Base-by-base conservation (phyloP, 2,113 vertebrate genomes). In the Neoarius graeffei region DNA sequence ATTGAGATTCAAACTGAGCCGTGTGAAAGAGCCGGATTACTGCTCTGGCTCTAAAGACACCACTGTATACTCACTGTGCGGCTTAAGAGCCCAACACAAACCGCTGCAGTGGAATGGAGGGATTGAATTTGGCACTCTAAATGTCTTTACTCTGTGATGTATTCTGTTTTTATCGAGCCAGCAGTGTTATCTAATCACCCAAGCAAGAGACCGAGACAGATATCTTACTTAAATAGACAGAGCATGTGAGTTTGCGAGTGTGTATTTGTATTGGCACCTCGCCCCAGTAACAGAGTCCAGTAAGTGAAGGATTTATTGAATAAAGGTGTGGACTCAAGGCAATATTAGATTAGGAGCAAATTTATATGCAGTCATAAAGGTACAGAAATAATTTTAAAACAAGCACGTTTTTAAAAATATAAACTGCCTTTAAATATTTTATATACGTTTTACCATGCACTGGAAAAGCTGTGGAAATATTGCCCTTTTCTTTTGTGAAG, bases 1-100 rank as follows among this genome's bases (percentile, higher is more conserved):
- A 87, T 90, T 91, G 89, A 91, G 89, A 87, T 91, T 90, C 87
- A 87, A 83, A 89, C 90, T 89, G 90, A 91, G 88, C 90, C 73
- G 80, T 91, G 86, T 87, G 88, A 91, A 85, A 91, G 79, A 86
- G 83, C 83, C 79, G 88, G 88, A 91, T 91, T 91, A 91, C 88
- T 87, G 83, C 60, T 62, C 79, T 62, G 88, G 59, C 86, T 89
- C 88, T 85, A 91, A 89, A 91, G 88, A 84, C 83, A 85, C 80
- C 86, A 91, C 90, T 91, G 90, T 91, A 91, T 67, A 85, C 89
- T 89, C 80, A 91, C 76, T 83, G 54, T 59, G 83, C 15, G 15
- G 85, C 60, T 86, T 85, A 87, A 87, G 67, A 82, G 85, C 69
- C 87, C 71, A 84, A 88, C 81, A 86, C 81, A 90, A 87, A 88